Base-by-base conservation (phyloP, 2,797 vertebrate genomes). In the Cryptoprocta ferox region DNA sequence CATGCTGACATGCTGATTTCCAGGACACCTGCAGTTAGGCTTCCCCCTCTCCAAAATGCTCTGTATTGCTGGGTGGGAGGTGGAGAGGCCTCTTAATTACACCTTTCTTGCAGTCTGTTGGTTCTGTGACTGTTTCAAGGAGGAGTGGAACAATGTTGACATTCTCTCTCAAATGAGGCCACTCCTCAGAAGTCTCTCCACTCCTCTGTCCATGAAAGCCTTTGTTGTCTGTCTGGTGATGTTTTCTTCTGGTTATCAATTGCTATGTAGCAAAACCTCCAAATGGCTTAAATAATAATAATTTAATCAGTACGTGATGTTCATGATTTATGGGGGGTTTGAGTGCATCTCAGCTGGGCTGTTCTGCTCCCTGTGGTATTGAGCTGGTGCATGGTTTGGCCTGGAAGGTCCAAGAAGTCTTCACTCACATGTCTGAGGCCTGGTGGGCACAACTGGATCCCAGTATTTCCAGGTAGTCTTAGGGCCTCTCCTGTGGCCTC, bases 21-120 rank as follows among this genome's bases (percentile, higher is more conserved):
- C 97, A 94, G 63, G n/a, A 97, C 97, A 97, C 95, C 97, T 97
- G 91, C 96, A 94, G 71, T 65, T 87, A n/a, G 95, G 95, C 97
- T 95, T 97, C 97, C 95, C 86, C 59, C 96, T 96, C 98, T 80
- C 37, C 87, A 10, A 32, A 81, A 13, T 61, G 35, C 92, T 97
- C 97, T 88, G 45, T 24, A 4, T 92, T 86, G 37, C 81, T 97
- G 78, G 75, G 87, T 84, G 59, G 91, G 75, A 81, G 89, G 75
- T 30, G 70, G 93, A 92, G 84, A 53, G 61, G 35, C 30, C n/a
- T 88, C 76, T 97, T 97, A 96, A 97, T 94, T 88, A 82, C 35
- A 79, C 42, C 66, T 95, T 98, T 85, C 91, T 21, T 39, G 37
- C 2, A 28, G 28, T 26, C 83, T 42, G 87, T 81, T 53, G 66